Percentiles rank a stretch among this genome's conserved stretches.
These are phyloP conservation scores for Eira barbara DNA, from an alignment of 2,113 vertebrate genomes.

Conservation along the genomic window DNA sequence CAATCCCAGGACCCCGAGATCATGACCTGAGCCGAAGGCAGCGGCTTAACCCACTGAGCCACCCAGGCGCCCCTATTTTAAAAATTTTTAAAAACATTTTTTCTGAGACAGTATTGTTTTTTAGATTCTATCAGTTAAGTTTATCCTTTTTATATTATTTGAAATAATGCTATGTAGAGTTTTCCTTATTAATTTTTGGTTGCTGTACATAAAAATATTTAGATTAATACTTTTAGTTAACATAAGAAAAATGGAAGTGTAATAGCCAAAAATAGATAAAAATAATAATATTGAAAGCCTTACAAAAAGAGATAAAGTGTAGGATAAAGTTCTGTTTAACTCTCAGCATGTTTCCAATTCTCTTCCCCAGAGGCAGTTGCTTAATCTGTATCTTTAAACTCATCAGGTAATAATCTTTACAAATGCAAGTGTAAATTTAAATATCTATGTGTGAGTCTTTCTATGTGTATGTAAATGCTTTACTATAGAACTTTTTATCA, in stretches of 20 bases:
- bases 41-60: too few relatives aligned
- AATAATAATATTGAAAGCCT: not conserved
- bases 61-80: too few relatives aligned
- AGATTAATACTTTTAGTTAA: not conserved
- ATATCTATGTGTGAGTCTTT: not conserved
- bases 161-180: not conserved
- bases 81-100: not conserved
- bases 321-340: not conserved
- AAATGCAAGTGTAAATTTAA: not conserved
- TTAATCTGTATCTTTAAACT: not conserved
- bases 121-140: not conserved
- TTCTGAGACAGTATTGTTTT: not conserved
- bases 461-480: not conserved
- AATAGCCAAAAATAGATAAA: not conserved
- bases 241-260: not conserved
- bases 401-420: not conserved
- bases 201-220: not conserved
- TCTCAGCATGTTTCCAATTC: not conserved
- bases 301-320: not conserved
- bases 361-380: not conserved
- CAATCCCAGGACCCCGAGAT: too few relatives aligned
- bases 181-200: not conserved
- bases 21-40: too few relatives aligned
- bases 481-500: not conserved
- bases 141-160: not conserved